Percentiles rank a stretch among this genome's conserved stretches.
Evolutionary conservation across 2,113 vertebrate species (phyloP).

Genomic region (Tragelaphus strepsiceros): DNA sequence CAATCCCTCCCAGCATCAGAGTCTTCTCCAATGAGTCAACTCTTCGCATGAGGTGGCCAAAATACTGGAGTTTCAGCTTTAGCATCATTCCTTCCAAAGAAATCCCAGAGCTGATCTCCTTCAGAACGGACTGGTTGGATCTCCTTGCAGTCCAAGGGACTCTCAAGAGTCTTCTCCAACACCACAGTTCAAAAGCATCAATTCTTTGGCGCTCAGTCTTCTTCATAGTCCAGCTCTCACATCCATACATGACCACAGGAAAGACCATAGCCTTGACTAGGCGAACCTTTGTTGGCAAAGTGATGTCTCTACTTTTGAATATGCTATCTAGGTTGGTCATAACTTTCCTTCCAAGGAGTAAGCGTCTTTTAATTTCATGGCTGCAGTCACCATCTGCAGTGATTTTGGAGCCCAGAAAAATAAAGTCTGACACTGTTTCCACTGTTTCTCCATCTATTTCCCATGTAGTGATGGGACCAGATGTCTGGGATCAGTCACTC

Average conservation of each 20-base stretch:
- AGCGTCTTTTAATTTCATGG: background rate
- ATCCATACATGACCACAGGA: background rate
- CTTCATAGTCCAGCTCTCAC: background rate
- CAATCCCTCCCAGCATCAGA: background rate
- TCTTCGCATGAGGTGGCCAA: background rate
- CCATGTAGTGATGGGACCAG: background rate
- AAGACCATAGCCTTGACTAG: background rate
- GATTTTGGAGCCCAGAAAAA: background rate
- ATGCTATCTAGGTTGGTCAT: background rate
- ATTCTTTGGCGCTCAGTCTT: rapidly evolving
- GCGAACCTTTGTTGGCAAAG: background rate
- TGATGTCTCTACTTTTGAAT: background rate
- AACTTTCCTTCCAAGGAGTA: background rate
- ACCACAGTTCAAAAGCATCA: background rate
- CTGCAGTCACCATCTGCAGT: background rate
- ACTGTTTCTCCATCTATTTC: background rate
- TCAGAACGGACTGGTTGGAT: background rate
- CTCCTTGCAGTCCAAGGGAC: background rate
- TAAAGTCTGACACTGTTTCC: background rate
- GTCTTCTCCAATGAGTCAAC: background rate
- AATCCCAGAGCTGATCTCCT: background rate
- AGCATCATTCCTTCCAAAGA: background rate
- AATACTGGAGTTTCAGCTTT: background rate
- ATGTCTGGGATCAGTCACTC: background rate
- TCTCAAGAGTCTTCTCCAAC: background rate